These are phyloP conservation scores for Thereuonema tuberculata DNA, from an alignment of 1,140 invertebrate genomes.

Conservation along the genomic window DNA sequence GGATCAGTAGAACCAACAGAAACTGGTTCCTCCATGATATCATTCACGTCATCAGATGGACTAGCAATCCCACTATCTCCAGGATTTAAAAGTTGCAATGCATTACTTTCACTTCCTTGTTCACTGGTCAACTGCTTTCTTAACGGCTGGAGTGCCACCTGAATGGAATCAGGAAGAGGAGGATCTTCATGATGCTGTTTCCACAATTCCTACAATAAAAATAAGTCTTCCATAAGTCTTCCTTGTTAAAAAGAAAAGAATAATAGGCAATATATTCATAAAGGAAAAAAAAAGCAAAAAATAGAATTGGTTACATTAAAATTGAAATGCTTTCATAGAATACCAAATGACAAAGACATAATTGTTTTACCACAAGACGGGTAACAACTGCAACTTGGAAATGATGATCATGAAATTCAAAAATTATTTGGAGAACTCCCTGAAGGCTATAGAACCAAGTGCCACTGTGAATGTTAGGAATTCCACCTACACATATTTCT, in stretches of 20 bases:
- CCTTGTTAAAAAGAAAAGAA: no score
- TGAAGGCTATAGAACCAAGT: constrained; percentile 24
- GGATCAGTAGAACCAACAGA: no score
- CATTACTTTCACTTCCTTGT: background rate
- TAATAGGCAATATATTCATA: background rate
- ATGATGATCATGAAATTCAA: constrained; percentile 19
- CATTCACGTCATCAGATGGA: background rate
- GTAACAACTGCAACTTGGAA: constrained; percentile 17
- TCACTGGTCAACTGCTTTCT: background rate
- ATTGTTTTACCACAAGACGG: background rate
- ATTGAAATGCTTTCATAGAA: background rate
- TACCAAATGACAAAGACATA: background rate
- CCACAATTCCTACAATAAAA: constrained; percentile 2
- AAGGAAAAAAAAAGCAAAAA: background rate
- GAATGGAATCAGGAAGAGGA: background rate
- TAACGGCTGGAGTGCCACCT: background rate
- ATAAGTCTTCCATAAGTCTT: no score
- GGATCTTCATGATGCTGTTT: background rate
- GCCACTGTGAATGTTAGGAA: constrained; percentile 15
- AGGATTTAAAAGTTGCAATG: no score
- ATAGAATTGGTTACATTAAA: background rate
- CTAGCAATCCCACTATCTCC: constrained; percentile 1
- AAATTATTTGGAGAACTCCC: constrained; percentile 22
- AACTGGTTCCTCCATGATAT: no score
- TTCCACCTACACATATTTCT: constrained; percentile 20